A percentile compares a stretch with the other conserved stretches of the same genome.
Conservation (phyloP, 2,113 vertebrate species). For the Istiophorus platypterus region DNA sequence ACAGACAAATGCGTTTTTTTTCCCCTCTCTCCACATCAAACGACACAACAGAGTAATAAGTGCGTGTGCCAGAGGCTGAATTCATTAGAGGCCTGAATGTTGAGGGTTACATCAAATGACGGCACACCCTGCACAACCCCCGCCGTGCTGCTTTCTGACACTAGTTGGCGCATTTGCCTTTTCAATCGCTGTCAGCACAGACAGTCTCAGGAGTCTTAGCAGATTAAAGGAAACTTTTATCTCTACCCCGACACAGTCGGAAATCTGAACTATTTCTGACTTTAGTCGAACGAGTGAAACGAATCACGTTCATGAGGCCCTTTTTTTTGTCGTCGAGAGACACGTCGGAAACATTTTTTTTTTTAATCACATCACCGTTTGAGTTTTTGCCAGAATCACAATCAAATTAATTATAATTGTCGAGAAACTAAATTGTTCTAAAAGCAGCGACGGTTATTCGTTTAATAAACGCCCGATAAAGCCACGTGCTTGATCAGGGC, state of each 20-base stretch:
- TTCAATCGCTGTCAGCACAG: slow-evolving; percentile 70
- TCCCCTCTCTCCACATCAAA: slow-evolving; percentile 58
- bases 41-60: slow-evolving; percentile 4
- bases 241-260: slow-evolving; percentile 21
- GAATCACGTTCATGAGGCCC: neutral
- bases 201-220: slow-evolving; percentile 46
- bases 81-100: slow-evolving; percentile 51
- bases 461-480: slow-evolving; percentile 10
- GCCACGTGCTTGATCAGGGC: neutral
- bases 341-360: fast-evolving
- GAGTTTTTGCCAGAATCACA: neutral
- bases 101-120: slow-evolving; percentile 43
- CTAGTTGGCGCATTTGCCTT: slow-evolving; percentile 88
- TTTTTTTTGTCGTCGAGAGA: neutral
- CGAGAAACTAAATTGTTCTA: neutral
- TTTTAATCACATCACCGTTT: neutral
- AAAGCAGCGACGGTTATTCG: slow-evolving; percentile 44
- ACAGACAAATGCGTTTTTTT: slow-evolving; percentile 1
- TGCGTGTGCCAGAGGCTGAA: slow-evolving; percentile 46
- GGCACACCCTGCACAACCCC: slow-evolving; percentile 67
- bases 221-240: slow-evolving; percentile 52
- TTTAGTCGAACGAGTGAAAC: neutral
- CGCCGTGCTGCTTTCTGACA: slow-evolving; percentile 71
- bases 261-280: slow-evolving; percentile 23
- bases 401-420: neutral